Conservation (phyloP, 2,888 invertebrate species). For the Oxystoma pomonae region DNA sequence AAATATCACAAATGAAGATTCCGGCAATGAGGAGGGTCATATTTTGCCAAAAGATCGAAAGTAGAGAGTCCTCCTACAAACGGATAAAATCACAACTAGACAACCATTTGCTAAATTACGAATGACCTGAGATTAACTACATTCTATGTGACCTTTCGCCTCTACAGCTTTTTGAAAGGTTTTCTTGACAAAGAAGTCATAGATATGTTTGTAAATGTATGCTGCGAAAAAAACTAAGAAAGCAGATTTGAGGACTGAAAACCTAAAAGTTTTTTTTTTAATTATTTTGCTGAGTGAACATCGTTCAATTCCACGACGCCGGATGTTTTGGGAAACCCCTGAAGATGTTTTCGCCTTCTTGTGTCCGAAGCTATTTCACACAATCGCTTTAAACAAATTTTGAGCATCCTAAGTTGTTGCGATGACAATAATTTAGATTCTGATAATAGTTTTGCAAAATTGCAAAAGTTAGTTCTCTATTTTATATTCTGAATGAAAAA, state of each 20-base stretch:
- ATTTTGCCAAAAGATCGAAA: background rate
- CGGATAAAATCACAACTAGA: background rate
- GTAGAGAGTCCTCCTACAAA: background rate
- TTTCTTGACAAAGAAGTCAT: constrained; percentile 2
- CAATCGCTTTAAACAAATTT: constrained; percentile 33
- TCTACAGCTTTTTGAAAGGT: background rate
- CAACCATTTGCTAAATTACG: background rate
- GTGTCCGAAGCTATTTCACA: constrained; percentile 28
- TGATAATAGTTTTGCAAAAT: constrained; percentile 31
- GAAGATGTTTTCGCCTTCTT: background rate
- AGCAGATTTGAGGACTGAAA: background rate
- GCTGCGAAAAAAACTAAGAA: background rate
- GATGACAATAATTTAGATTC: constrained; percentile 31
- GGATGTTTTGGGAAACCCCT: background rate
- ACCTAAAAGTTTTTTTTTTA: background rate
- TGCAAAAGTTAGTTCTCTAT: constrained; percentile 35
- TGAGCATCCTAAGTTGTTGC: constrained; percentile 31
- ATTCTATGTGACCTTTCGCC: background rate
- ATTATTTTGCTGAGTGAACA: background rate
- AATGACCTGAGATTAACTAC: background rate
- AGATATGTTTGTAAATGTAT: background rate
- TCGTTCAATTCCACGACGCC: background rate
- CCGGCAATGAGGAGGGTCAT: constrained; percentile 1
- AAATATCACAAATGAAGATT: constrained; percentile 5
- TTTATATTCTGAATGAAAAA: constrained; percentile 27